Evolutionary conservation across 2,888 invertebrate genomes (phyloP).

Genomic region (Aphidoletes aphidimyza): DNA sequence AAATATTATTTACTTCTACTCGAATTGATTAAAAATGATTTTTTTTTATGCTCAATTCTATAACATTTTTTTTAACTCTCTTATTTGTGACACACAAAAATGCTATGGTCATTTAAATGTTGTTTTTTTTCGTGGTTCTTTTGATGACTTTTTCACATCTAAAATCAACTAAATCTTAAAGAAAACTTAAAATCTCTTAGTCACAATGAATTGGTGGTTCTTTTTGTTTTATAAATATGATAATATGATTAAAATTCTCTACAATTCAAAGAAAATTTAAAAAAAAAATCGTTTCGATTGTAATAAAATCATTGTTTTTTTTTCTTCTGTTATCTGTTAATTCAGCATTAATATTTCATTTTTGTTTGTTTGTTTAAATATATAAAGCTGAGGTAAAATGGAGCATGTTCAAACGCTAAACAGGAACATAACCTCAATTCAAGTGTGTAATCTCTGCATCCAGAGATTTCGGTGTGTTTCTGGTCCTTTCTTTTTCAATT

Average conservation of each 20-base stretch:
- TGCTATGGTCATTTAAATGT: too few species aligned
- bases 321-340: too few species aligned
- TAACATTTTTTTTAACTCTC: neutral
- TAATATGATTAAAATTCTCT: too few species aligned
- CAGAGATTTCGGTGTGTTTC: too few species aligned
- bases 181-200: too few species aligned
- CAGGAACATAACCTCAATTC: slow-evolving; percentile 19
- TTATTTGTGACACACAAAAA: neutral
- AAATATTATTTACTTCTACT: neutral
- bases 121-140: neutral
- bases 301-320: too few species aligned
- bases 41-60: too few species aligned
- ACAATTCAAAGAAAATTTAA: neutral
- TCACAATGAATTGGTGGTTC: too few species aligned
- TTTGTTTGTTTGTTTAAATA: too few species aligned
- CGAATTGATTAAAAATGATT: neutral
- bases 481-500: neutral
- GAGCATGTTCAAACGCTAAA: neutral
- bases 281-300: neutral
- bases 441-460: too few species aligned
- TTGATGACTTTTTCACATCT: neutral
- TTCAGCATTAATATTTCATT: too few species aligned
- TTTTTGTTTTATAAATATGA: too few species aligned
- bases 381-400: neutral
- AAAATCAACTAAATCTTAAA: neutral